Evolutionary conservation across 2,888 invertebrate species (phyloP), one percentile per base, ranked within the genome.

Genomic region (Plagiodera versicolora): DNA sequence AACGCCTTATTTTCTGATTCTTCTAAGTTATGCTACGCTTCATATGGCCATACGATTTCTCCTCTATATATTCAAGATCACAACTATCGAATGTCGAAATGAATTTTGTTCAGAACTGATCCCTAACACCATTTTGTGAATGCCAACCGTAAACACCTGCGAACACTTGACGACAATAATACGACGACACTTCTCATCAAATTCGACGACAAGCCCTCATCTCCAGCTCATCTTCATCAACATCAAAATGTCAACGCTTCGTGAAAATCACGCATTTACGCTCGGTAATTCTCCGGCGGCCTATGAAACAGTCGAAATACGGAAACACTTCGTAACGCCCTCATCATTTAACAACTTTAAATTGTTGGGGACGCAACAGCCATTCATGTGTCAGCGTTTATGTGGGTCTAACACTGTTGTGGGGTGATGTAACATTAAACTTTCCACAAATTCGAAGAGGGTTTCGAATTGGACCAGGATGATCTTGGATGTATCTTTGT

Each of bases 351-450:
- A 62, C 65, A 53, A 56, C 56, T 60, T 60, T 57, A 54, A 62
- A 65, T 60, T 60, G 56, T 49, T 16, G 11, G 56, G 32, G 56
- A 20, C 19, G 52, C 58, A 30, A 46, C 39, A 45, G 49, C 61
- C 53, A 64, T 65, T 60, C 62, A 59, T 62, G 46, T 60, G 65
- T 65, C 62, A 58, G 58, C 64, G 54, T 61, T 59, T 61, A 57
- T 58, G 47, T 58, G 51, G 58, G 61, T 52, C 51, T 57, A 56
- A 52, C 51, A 51, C 56, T 56, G 59, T 52, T 30, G 32, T 11
- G 32, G 32, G 8, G 32, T 14, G 28, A 44, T 44, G 53, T 44
- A 53, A 53, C 53, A 14, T 24, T 44, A 53, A 44, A 53, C 17
- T 49, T 14, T 49, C 49, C 17, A 49, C 48, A 48, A 32, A 32